phyloP scores from a whole-genome alignment of 1,140 invertebrate species.

The Drosophila subpulchrella region DNA sequence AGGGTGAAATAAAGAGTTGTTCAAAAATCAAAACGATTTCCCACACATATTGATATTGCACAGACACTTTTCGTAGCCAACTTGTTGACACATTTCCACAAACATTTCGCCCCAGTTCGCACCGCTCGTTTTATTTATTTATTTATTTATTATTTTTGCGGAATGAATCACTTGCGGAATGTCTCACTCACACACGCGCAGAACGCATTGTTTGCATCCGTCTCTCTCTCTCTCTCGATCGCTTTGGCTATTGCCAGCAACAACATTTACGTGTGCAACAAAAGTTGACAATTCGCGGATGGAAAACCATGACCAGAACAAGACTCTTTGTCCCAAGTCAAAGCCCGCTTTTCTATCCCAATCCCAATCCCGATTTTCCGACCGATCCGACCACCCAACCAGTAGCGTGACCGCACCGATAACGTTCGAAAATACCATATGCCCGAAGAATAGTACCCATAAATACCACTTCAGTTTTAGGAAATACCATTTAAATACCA shows the following conservation, averaged over 20 bases:
- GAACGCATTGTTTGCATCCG: slow-evolving; percentile 20
- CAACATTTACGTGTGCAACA: not conserved
- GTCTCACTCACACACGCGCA: slow-evolving; percentile 7
- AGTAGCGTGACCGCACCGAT: too few species aligned
- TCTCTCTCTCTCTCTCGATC: slow-evolving; percentile 7
- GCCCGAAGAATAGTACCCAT: too few species aligned
- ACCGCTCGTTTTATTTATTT: not conserved
- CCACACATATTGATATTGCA: slow-evolving; percentile 27
- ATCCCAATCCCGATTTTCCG: not conserved
- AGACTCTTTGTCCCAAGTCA: slow-evolving; percentile 9
- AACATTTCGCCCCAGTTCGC: not conserved
- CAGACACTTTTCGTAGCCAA: not conserved
- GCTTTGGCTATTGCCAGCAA: not conserved
- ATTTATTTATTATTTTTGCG: slow-evolving; percentile 14
- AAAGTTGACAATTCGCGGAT: not conserved
- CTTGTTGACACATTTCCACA: slow-evolving; percentile 26
- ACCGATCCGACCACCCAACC: not conserved
- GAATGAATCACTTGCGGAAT: slow-evolving; percentile 33
- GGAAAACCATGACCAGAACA: slow-evolving; percentile 8
- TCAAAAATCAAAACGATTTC: slow-evolving; percentile 4
- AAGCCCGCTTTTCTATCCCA: slow-evolving; percentile 1
- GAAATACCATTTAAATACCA: too few species aligned
- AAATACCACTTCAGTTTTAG: too few species aligned
- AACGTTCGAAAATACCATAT: too few species aligned
- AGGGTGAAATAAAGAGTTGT: not conserved